These are phyloP conservation scores for Cryptus armator DNA, from an alignment of 2,888 invertebrate genomes.

Conservation along the genomic window DNA sequence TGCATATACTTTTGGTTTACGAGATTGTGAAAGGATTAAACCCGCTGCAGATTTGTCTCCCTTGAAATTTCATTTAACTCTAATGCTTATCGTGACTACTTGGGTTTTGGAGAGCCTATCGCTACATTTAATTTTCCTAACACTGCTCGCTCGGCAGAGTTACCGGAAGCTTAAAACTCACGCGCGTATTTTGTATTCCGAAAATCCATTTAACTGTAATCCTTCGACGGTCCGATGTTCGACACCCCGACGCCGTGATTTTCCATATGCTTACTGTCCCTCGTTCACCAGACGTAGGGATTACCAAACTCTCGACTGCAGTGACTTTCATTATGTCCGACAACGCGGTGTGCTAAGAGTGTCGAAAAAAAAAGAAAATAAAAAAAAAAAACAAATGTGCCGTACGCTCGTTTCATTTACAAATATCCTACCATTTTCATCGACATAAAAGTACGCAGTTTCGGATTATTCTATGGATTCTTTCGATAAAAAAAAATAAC, in stretches of 20 bases:
- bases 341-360: neutral
- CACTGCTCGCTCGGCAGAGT: neutral
- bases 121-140: neutral
- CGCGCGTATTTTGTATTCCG: neutral
- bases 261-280: neutral
- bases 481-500: neutral
- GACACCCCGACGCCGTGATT: slow-evolving; percentile 2
- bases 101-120: neutral
- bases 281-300: neutral
- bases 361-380: neutral
- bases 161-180: neutral
- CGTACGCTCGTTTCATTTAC: no score
- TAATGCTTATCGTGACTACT: neutral
- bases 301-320: slow-evolving; percentile 10
- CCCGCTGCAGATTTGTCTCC: slow-evolving; percentile 11
- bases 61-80: slow-evolving; percentile 3
- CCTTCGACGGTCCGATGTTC: slow-evolving; percentile 4
- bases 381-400: neutral
- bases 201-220: slow-evolving; percentile 19
- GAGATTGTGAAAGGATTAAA: slow-evolving; percentile 9
- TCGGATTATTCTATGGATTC: no score
- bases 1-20: neutral
- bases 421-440: no score
- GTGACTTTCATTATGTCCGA: slow-evolving; percentile 6
- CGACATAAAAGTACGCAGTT: no score